Percentiles rank a stretch among this genome's conserved stretches.
phyloP scores from a whole-genome alignment of 2,797 vertebrate species.

The Buceros bicornis region DNA sequence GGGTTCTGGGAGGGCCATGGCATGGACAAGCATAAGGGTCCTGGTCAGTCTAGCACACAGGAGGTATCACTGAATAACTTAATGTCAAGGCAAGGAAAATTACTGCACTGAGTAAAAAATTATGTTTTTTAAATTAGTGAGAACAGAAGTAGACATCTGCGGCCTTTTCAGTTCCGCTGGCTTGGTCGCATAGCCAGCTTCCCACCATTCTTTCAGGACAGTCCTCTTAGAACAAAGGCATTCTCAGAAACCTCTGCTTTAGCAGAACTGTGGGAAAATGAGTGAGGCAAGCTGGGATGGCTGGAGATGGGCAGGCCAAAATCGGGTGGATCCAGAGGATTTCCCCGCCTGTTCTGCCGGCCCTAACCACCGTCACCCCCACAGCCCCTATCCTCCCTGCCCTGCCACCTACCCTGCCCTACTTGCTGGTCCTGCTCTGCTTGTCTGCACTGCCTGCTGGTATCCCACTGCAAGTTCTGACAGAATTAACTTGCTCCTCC shows the following conservation, averaged over 20 bases:
- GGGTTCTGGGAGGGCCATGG: background rate
- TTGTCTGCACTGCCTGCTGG: background rate
- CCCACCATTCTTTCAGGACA: background rate
- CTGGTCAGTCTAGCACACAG: background rate
- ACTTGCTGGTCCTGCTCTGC: background rate
- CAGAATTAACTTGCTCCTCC: background rate
- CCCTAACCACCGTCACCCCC: background rate
- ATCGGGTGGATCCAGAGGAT: background rate
- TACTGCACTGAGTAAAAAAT: background rate
- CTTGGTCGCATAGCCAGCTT: background rate
- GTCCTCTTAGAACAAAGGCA: background rate
- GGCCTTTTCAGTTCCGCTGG: background rate
- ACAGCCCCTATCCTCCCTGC: background rate
- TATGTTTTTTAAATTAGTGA: fast-evolving
- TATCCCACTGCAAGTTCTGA: background rate
- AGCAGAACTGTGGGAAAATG: background rate
- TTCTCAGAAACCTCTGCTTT: background rate
- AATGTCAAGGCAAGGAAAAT: background rate
- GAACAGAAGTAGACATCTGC: background rate
- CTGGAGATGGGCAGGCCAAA: background rate
- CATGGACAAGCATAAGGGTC: background rate
- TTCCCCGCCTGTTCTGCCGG: background rate
- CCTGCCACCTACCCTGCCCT: background rate
- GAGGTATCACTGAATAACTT: background rate
- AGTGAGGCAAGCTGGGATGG: background rate